Base-by-base conservation (phyloP, 1,140 invertebrate genomes). In the Aphis craccivora region DNA sequence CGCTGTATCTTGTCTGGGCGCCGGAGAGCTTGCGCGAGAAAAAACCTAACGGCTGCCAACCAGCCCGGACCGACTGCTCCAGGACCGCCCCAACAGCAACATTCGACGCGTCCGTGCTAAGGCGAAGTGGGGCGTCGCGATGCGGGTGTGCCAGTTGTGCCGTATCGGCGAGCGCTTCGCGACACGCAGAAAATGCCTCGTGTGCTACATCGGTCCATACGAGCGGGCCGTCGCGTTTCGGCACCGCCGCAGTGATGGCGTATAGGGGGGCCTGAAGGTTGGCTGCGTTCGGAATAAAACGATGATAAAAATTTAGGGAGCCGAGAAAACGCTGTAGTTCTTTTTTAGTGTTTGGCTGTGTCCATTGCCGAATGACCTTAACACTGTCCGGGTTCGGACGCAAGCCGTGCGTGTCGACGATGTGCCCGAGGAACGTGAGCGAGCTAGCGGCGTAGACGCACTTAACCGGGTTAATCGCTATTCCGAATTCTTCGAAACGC, bases 51-150 rank as follows among this genome's bases (percentile, higher is more conserved):
- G 94, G 94, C 55, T 88, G 35, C 90, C 53, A 88, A 14, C 20
- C 40, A 25, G 90, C 67, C 23, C 93, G 55, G 35, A 40, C 83
- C 4, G 53, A n/a, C 93, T 95, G 94, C 35, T 95, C 94, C 2
- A 95, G 88, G 14, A 94, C 94, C 35, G 94, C 95, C 6, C 94
- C 95, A 1, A 95, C 93, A 7, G 94, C 94, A 2, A 51, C 25
- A 43, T 94, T 91, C 0, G 94, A 95, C 55, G 95, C 95, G 91
- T 95, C 94, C 45, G 83, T 67, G 25, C 84, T 89, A 40, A 90
- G 40, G 6, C 14, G 86, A 2, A 94, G 43, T 8, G 45, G 35
- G 1, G 92, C 40, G 8, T 93, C n/a, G 8, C 5, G 51, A 25
- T 53, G 25, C 25, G 60, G 93, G 30, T 67, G 60, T 11, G 7